These are phyloP conservation scores for Seriola quinqueradiata DNA, from an alignment of 2,113 vertebrate genomes.

Conservation along the genomic window DNA sequence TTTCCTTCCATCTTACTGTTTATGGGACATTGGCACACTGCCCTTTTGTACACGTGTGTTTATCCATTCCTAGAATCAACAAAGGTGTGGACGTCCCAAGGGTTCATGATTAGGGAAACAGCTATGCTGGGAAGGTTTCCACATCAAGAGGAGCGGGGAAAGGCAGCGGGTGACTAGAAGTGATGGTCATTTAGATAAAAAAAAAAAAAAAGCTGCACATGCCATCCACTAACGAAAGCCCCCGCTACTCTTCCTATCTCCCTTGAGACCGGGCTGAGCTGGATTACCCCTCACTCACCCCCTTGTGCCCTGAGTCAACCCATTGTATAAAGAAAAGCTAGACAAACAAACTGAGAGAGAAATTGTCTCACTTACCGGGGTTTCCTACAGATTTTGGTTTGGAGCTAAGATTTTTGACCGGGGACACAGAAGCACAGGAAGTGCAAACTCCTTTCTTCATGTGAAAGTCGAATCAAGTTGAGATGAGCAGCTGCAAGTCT, in stretches of 20 bases:
- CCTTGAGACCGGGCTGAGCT: conserved; percentile 7
- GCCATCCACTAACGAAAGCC: neutral
- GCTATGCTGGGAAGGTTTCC: conserved; percentile 2
- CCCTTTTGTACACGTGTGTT: neutral
- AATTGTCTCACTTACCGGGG: neutral
- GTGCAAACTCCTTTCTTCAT: neutral
- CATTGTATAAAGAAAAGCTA: neutral
- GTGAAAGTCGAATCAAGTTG: conserved; percentile 10
- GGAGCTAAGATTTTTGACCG: neutral
- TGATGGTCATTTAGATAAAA: neutral
- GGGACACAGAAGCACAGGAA: conserved; percentile 23
- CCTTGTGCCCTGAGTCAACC: neutral
- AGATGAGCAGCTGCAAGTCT: conserved; percentile 28
- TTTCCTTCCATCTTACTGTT: conserved; percentile 1
- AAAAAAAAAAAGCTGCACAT: neutral
- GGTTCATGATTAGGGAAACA: neutral
- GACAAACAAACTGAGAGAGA: conserved; percentile 1
- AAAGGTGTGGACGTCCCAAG: conserved; percentile 34
- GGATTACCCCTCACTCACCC: neutral
- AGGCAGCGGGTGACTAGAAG: neutral
- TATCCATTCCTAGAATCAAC: conserved; percentile 28
- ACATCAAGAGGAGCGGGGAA: conserved; percentile 1
- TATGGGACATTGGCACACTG: neutral
- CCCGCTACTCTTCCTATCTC: conserved; percentile 6
- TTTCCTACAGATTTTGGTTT: conserved; percentile 7